Percentiles rank a stretch among this genome's conserved stretches.
Evolutionary conservation across 2,888 invertebrate genomes (phyloP).

Genomic region (Ceratothoa steindachneri): DNA sequence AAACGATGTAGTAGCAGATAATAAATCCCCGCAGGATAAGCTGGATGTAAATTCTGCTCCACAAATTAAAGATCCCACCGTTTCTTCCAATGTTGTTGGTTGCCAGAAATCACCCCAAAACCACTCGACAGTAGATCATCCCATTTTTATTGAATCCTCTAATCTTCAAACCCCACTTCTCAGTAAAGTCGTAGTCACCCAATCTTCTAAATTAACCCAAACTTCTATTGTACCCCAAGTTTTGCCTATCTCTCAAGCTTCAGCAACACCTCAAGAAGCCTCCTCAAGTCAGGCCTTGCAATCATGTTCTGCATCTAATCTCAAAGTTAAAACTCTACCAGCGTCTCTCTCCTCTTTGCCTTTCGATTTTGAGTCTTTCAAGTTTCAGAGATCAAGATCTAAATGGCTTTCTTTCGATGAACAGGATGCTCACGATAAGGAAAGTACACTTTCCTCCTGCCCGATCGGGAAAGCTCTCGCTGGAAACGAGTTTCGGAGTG

Average conservation of each 20-base stretch:
- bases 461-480: too few relatives aligned
- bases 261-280: not conserved
- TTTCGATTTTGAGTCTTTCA: slow-evolving; percentile 8
- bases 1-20: too few relatives aligned
- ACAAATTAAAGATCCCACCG: too few relatives aligned
- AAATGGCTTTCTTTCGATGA: slow-evolving; percentile 9
- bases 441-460: too few relatives aligned
- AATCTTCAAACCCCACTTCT: too few relatives aligned
- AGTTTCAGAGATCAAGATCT: slow-evolving; percentile 3
- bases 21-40: too few relatives aligned
- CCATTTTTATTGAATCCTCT: too few relatives aligned
- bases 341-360: not conserved
- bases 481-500: not conserved
- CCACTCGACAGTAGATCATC: too few relatives aligned
- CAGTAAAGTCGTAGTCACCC: too few relatives aligned
- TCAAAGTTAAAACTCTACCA: not conserved
- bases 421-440: not conserved
- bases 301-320: not conserved
- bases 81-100: too few relatives aligned
- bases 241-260: not conserved
- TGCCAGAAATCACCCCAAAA: too few relatives aligned
- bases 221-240: not conserved
- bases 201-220: not conserved
- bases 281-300: not conserved
- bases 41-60: too few relatives aligned